phyloP scores from a whole-genome alignment of 2,113 vertebrate genomes.

The Sphyrna mokarran region DNA sequence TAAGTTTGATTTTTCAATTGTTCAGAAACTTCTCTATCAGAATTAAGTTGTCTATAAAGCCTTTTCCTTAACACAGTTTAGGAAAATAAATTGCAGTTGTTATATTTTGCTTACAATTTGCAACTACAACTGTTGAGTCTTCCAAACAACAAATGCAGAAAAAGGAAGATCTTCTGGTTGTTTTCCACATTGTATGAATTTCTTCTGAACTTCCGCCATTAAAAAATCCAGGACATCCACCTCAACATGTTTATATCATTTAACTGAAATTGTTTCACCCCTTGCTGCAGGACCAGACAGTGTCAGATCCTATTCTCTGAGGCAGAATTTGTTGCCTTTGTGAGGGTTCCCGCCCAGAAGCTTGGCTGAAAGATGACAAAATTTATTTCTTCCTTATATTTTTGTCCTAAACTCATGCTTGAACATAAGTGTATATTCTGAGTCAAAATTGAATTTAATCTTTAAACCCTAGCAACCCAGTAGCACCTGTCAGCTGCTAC shows the following conservation, averaged over 20 bases:
- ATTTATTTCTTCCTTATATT: conserved; percentile 44
- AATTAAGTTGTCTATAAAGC: too few relatives aligned
- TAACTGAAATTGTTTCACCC: conserved; percentile 42
- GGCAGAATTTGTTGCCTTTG: too few relatives aligned
- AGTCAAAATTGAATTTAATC: conserved; percentile 52
- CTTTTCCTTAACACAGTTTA: not conserved
- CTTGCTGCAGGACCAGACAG: conserved; percentile 34
- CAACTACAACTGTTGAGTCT: not conserved
- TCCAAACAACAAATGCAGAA: not conserved
- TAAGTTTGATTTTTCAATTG: not conserved
- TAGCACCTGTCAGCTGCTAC: conserved; percentile 58
- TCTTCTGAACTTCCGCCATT: conserved; percentile 37
- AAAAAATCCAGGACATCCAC: conserved; percentile 39
- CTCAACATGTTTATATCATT: conserved; percentile 36
- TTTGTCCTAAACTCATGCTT: conserved; percentile 40
- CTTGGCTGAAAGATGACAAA: too few relatives aligned
- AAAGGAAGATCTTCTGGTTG: not conserved
- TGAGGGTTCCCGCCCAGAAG: too few relatives aligned
- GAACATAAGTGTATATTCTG: conserved; percentile 41
- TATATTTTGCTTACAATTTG: not conserved
- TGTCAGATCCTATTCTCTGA: too few relatives aligned
- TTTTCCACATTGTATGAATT: not conserved
- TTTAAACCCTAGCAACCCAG: conserved; percentile 40
- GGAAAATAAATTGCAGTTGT: not conserved
- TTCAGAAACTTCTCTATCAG: not conserved